phyloP scores from a whole-genome alignment of 2,888 invertebrate species.

The Tenthredo notha region DNA sequence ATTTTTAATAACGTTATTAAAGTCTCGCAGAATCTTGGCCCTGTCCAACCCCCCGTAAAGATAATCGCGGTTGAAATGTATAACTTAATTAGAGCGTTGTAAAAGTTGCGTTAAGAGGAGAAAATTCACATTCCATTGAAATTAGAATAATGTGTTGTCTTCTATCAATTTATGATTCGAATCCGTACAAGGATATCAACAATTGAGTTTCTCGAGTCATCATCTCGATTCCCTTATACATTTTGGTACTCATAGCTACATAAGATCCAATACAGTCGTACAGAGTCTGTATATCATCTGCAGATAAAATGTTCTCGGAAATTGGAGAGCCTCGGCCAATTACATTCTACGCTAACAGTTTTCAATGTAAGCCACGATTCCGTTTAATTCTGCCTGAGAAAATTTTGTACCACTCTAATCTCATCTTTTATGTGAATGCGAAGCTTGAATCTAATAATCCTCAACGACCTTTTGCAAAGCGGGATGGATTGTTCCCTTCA shows the following conservation, averaged over 20 bases:
- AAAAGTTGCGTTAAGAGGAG: not conserved
- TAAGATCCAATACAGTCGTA: not conserved
- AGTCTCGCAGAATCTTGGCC: not conserved
- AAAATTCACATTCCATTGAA: not conserved
- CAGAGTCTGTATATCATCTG: not conserved
- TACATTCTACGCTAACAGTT: slow-evolving; percentile 1
- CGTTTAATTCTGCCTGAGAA: slow-evolving; percentile 1
- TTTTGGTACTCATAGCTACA: not conserved
- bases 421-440: slow-evolving; percentile 22
- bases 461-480: not conserved
- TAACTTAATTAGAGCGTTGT: not conserved
- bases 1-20: slow-evolving; percentile 17
- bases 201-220: not conserved
- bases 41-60: not conserved
- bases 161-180: not conserved
- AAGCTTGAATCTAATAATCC: not conserved
- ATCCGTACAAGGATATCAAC: not conserved
- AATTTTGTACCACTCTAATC: not conserved
- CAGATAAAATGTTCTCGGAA: not conserved
- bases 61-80: slow-evolving; percentile 1
- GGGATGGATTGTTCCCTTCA: not conserved
- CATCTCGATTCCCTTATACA: not conserved
- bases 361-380: not conserved
- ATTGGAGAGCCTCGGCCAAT: not conserved
- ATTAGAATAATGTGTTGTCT: not conserved